Base-by-base conservation (phyloP, 1,140 invertebrate genomes). In the Bombus breviceps region DNA sequence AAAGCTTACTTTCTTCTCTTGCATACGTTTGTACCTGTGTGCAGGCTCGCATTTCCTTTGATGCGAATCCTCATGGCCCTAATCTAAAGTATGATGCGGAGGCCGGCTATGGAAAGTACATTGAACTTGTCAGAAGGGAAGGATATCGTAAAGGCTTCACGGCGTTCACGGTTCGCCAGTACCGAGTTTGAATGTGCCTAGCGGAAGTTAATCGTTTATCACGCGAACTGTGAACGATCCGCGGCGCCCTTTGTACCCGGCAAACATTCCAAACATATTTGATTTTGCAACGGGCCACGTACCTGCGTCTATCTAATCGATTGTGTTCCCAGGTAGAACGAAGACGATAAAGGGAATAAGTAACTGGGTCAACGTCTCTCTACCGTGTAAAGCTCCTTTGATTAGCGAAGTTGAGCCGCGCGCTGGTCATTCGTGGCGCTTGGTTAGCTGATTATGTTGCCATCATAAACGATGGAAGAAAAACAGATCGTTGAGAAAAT, bases 161-260 rank as follows among this genome's bases (percentile, higher is more conserved):
- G 22, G 43, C 2, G 41, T 81, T 75, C 71, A 85, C 78, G 41
- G 84, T 85, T 75, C 43, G 57, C 59, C 10, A 43, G 12, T 69
- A 37, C 18, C 62, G 79, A 53, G 69, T 47, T 66, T 73, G 57
- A 81, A 75, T 43, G 59, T 81, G 43, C 71, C 53, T 13, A 8
- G 34, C 22, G 32, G 41, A 81, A 85, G 78, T 85, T 85, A 85
- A 81, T 85, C 84, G 79, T 85, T 85, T 85, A 81, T 81, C 79
- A 75, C 18, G 43, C 32, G 59, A 81, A 85, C 78, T 85, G 84
- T 66, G 37, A 85, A 81, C 47, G 34, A 75, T 39, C 59, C 13
- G 59, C 12, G 59, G 12, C n/a, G 22, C 12, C 28, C 47, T 41
- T 25, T 39, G 68, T 81, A 28, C 32, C 13, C 34, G 28, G 41